Base-by-base conservation (phyloP, 35 echinoderm and acorn worm species). In the Eucidaris tribuloides region DNA sequence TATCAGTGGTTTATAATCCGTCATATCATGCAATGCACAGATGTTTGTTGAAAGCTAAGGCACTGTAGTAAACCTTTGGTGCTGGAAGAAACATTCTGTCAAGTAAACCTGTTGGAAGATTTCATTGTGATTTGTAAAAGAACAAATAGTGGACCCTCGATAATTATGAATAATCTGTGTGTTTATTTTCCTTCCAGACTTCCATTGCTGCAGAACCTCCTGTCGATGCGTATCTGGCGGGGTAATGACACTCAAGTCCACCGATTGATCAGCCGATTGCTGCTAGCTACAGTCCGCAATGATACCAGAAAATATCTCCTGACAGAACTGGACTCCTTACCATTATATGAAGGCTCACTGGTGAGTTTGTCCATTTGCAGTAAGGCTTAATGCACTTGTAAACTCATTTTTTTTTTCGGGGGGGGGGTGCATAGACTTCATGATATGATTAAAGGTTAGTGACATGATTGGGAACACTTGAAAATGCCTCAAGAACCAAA, bases 271-370 rank as follows among this genome's bases (percentile, higher is more conserved):
- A 77, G 65, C 41, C 65, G 78, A n/a, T 28, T 50, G 5, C 38
- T 84, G 44, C 78, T 78, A 18, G 45, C 77, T 14, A 50, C 72
- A 4, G 80, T 92, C 32, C 54, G 42, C 1, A 60, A 78, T 14
- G 77, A 92, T 44, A 92, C 90, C 22, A 54, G 65, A 42, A 81
- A 76, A 39, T 72, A 77, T 62, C 57, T 92, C 59, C 56, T 55
- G 13, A 85, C 80, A 7, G 86, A 87, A 30, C 55, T 92, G 24
- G 79, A 92, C 39, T 62, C 79, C 13, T 42, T 92, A 52, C 90
- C 90, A 4, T 50, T 88, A 24, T 54, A 79, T 39, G 79, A 87
- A 46, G 84, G 78, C 63, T 85, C 90, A 13, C 42, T 92, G 79
- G 90, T 92, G 62, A 87, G 90, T 59, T 20, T 37, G 2, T 54